These are phyloP conservation scores for Ellobium chinense DNA, from an alignment of 2,888 invertebrate genomes.

Conservation along the genomic window DNA sequence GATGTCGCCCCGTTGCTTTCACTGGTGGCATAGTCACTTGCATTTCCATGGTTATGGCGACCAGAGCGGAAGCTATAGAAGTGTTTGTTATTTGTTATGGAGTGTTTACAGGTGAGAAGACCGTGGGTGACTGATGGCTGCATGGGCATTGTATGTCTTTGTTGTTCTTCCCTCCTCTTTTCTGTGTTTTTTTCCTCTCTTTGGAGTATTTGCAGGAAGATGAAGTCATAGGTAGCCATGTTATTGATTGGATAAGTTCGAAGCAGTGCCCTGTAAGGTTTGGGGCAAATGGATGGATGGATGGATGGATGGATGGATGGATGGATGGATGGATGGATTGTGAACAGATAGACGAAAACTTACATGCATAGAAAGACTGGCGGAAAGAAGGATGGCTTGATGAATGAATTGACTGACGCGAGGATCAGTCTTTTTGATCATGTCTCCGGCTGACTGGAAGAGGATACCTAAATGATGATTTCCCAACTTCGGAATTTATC, in stretches of 20 bases:
- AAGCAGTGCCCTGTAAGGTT: too few species aligned
- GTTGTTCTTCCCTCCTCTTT: not conserved
- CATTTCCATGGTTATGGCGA: not conserved
- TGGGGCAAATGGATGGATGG: not conserved
- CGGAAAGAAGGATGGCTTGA: not conserved
- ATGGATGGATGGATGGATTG: not conserved
- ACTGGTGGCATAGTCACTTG: constrained; percentile 18
- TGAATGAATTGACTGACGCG: not conserved
- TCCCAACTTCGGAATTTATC: too few species aligned
- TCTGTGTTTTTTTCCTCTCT: not conserved
- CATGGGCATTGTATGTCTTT: not conserved
- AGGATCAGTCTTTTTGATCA: too few species aligned
- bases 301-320: not conserved
- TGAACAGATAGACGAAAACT: not conserved
- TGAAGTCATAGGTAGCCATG: too few species aligned
- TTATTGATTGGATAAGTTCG: too few species aligned
- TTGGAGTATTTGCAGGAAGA: too few species aligned
- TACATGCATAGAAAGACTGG: not conserved
- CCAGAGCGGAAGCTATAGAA: constrained; percentile 15
- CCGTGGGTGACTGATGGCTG: too few species aligned
- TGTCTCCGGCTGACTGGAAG: too few species aligned
- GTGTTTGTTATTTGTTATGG: constrained; percentile 24
- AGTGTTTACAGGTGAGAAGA: constrained; percentile 18
- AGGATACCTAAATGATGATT: too few species aligned
- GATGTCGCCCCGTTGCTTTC: constrained; percentile 28